These are phyloP conservation scores for Lathamus discolor DNA, from an alignment of 2,113 vertebrate species.

Conservation along the genomic window DNA sequence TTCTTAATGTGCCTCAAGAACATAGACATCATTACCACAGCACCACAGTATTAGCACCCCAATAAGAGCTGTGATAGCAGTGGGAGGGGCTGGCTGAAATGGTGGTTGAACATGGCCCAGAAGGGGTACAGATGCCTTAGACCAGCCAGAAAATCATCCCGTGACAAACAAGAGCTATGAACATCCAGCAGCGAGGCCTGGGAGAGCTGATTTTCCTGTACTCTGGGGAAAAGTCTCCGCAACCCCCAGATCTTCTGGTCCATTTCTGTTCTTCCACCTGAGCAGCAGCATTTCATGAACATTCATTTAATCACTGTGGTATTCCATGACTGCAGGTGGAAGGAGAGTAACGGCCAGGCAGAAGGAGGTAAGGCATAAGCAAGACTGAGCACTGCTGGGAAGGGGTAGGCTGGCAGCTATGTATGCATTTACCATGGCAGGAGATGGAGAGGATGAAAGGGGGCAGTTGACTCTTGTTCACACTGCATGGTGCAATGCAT, in stretches of 20 bases:
- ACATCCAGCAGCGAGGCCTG: neutral
- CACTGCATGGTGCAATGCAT: rapidly evolving
- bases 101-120: neutral
- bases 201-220: neutral
- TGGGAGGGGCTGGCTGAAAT: neutral
- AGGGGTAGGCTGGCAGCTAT: neutral
- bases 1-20: neutral
- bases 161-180: neutral
- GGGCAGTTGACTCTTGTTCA: neutral
- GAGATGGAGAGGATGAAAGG: neutral
- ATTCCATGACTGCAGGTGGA: neutral
- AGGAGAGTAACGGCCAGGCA: neutral
- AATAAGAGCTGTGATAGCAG: neutral
- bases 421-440: rapidly evolving
- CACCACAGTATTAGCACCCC: neutral
- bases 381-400: neutral
- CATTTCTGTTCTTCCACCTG: neutral
- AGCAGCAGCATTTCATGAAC: neutral
- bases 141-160: neutral
- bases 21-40: neutral
- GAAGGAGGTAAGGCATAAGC: neutral
- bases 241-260: neutral
- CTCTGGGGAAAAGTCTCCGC: neutral
- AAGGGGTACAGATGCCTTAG: rapidly evolving
- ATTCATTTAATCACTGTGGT: neutral